These are phyloP conservation scores for Noctuana brunneofusca DNA, from an alignment of 2,888 invertebrate species.

Conservation along the genomic window DNA sequence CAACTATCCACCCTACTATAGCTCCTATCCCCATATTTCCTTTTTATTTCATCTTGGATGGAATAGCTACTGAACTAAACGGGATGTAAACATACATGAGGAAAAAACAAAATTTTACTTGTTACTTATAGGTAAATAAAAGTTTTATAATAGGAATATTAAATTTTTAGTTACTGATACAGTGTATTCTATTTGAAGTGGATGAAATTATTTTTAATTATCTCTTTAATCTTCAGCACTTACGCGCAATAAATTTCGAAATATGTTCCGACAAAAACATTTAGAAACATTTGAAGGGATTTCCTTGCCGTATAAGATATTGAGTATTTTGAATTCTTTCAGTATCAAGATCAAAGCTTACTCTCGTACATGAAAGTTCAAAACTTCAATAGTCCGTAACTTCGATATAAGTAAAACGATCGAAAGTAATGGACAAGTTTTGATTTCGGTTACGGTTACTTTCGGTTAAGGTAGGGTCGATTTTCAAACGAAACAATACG, in stretches of 20 bases:
- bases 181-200: no score
- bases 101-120: no score
- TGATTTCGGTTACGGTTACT: neutral
- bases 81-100: slow-evolving; percentile 14
- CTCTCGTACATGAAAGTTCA: neutral
- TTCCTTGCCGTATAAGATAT: no score
- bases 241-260: no score
- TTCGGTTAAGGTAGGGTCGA: neutral
- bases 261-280: no score
- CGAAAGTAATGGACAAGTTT: slow-evolving; percentile 5
- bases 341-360: slow-evolving; percentile 10
- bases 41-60: slow-evolving; percentile 8
- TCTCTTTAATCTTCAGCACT: no score
- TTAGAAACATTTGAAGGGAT: no score
- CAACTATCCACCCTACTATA: slow-evolving; percentile 19
- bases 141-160: no score
- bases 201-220: no score
- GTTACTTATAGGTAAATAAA: no score
- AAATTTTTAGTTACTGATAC: no score
- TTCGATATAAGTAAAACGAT: slow-evolving; percentile 12
- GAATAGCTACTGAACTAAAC: neutral
- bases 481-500: slow-evolving; percentile 17
- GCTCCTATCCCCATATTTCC: slow-evolving; percentile 8
- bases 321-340: neutral
- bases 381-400: slow-evolving; percentile 12